phyloP scores from a whole-genome alignment of 92 coral and sea anemone genomes.

The Pocillopora grandis region DNA sequence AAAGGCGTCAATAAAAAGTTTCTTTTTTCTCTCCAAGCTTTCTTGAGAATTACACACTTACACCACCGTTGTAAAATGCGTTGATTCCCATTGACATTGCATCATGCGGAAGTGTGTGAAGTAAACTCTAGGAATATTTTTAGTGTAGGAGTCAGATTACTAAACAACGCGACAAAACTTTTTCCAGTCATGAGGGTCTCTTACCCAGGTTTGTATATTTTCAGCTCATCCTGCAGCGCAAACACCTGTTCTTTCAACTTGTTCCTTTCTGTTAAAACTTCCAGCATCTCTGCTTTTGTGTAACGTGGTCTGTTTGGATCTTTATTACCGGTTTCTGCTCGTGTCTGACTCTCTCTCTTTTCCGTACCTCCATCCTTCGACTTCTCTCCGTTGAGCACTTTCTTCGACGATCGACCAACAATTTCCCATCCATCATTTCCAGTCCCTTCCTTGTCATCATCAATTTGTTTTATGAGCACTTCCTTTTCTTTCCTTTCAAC shows the following conservation, averaged over 20 bases:
- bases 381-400: background rate
- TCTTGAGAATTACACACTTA: too few relatives aligned
- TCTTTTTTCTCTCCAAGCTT: too few relatives aligned
- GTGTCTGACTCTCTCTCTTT: background rate
- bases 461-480: constrained; percentile 36
- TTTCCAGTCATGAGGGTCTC: background rate
- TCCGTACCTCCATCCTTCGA: constrained; percentile 5
- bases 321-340: constrained; percentile 34
- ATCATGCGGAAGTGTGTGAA: too few relatives aligned
- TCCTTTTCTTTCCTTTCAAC: constrained; percentile 27
- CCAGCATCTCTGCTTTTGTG: constrained; percentile 90
- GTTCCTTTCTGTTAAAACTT: constrained; percentile 81
- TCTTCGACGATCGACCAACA: constrained; percentile 1
- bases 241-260: constrained; percentile 85
- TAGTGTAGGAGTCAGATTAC: too few relatives aligned
- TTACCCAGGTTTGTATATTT: constrained; percentile 84
- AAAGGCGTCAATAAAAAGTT: too few relatives aligned
- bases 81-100: too few relatives aligned
- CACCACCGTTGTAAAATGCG: too few relatives aligned
- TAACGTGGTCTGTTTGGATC: constrained; percentile 98
- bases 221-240: constrained; percentile 78
- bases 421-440: constrained; percentile 38
- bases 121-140: too few relatives aligned
- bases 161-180: background rate
- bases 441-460: constrained; percentile 29